Conservation (phyloP, 1,140 invertebrate genomes). For the Panonychus citri region DNA sequence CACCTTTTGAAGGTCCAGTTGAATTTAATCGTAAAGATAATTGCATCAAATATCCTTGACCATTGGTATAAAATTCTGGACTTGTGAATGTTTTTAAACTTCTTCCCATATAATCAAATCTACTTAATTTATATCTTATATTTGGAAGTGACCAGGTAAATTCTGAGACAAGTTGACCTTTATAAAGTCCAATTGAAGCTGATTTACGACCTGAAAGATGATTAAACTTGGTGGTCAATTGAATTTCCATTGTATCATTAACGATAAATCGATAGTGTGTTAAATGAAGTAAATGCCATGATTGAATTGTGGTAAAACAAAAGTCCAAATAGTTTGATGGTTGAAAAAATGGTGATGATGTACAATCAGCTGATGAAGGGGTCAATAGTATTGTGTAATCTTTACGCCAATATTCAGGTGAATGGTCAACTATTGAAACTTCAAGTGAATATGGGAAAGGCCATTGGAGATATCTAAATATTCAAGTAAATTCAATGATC, state of each 20-base stretch:
- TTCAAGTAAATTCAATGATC: too few species aligned
- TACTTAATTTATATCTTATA: conserved; percentile 10
- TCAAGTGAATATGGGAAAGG: conserved; percentile 13
- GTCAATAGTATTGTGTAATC: conserved; percentile 1
- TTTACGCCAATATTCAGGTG: conserved; percentile 9
- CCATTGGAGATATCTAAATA: conserved; percentile 10
- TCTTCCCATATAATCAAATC: conserved; percentile 4
- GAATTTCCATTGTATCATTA: conserved; percentile 4
- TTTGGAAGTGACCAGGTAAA: conserved; percentile 12
- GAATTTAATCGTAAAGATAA: conserved; percentile 10
- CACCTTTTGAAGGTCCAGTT: neutral
- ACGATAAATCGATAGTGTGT: conserved; percentile 7
- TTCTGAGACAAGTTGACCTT: conserved; percentile 9
- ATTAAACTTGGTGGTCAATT: conserved; percentile 4
- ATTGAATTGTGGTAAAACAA: conserved; percentile 8
- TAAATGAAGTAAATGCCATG: conserved; percentile 5
- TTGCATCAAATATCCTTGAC: conserved; percentile 14
- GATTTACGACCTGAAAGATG: neutral
- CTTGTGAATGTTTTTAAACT: conserved; percentile 1
- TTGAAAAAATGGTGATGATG: conserved; percentile 5
- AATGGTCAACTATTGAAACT: conserved; percentile 9
- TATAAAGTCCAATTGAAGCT: conserved; percentile 1
- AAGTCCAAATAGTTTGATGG: conserved; percentile 4
- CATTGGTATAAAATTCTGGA: conserved; percentile 13
- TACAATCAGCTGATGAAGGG: conserved; percentile 6